Base-by-base conservation (phyloP, 2,888 invertebrate genomes). In the Alentia gelatinosa region DNA sequence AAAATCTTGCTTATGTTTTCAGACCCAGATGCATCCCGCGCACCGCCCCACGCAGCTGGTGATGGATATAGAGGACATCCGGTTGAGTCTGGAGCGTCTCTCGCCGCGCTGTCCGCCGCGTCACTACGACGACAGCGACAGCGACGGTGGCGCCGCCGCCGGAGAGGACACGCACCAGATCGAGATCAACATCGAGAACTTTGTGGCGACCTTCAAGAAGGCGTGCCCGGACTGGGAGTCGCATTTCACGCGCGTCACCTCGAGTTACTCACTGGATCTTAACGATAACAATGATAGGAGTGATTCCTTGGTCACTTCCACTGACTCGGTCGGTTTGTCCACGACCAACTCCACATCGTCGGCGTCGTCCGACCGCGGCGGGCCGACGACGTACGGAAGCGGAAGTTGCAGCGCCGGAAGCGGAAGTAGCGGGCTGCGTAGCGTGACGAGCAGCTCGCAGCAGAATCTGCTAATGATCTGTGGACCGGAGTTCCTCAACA, bases 161-260 rank as follows among this genome's bases (percentile, higher is more conserved):
- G 86, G 86, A 1, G 86, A 86, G 26, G 50, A 50, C 35, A 47
- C 83, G 23, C 42, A 79, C 39, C 47, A 75, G 26, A 90, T 90
- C 23, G 90, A 90, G 37, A 40, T 74, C 3, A 74, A 90, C 47
- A 90, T 90, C 42, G 90, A 90, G 37, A 75, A 79, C 83, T 90
- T 90, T 83, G 90, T 90, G 12, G 75, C 47, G n/a, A 75, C 75
- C 42, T 90, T 90, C 90, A 90, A 90, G 33, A 68, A 90, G 33
- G 50, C 75, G 1, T 90, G 79, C 33, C 90, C 90, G 1, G 79
- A 79, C 26, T 90, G 90, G 90, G 47, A 90, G 42, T 23, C 37
- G 0, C 75, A 79, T 30, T 33, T 74, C 23, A 83, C 33, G 9
- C 79, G 79, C 0, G 79, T 90, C 47, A 30, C 26, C 1, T 47